A percentile compares a stretch with the other conserved stretches of the same genome.
phyloP scores from a whole-genome alignment of 2,888 invertebrate genomes.

The Sarcophaga subvicina region DNA sequence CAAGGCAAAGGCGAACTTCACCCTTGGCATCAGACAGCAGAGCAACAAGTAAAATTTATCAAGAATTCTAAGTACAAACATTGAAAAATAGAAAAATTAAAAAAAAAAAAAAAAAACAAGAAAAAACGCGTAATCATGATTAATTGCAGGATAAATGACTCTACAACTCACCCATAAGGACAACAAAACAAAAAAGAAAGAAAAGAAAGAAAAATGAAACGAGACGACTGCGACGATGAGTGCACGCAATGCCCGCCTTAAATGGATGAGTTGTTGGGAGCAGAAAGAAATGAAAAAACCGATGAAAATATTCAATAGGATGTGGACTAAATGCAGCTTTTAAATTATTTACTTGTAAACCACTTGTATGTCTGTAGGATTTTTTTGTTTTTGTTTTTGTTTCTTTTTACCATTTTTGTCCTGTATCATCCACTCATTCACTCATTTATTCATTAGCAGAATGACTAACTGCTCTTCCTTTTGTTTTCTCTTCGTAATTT shows the following conservation, averaged over 20 bases:
- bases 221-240: conserved; percentile 21
- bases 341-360: conserved; percentile 78
- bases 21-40: neutral
- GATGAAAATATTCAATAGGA: conserved; percentile 33
- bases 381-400: conserved; percentile 6
- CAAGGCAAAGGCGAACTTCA: conserved; percentile 62
- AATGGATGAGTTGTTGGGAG: conserved; percentile 59
- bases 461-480: conserved; percentile 49
- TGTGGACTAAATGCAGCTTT: conserved; percentile 69
- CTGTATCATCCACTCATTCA: conserved; percentile 36
- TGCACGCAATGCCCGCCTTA: conserved; percentile 42
- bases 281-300: conserved; percentile 10
- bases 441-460: conserved; percentile 60
- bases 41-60: conserved; percentile 68
- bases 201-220: too few species aligned
- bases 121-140: conserved; percentile 79
- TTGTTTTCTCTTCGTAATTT: neutral
- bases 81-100: conserved; percentile 48
- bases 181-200: conserved; percentile 25
- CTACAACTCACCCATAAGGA: conserved; percentile 71
- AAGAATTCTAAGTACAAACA: conserved; percentile 58
- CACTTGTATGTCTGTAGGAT: conserved; percentile 70
- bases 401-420: neutral
- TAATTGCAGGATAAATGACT: conserved; percentile 81
- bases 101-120: conserved; percentile 55